A percentile compares a stretch with the other conserved stretches of the same genome.
These are phyloP conservation scores for Microctonus hyperodae DNA, from an alignment of 2,888 invertebrate species.

Conservation along the genomic window DNA sequence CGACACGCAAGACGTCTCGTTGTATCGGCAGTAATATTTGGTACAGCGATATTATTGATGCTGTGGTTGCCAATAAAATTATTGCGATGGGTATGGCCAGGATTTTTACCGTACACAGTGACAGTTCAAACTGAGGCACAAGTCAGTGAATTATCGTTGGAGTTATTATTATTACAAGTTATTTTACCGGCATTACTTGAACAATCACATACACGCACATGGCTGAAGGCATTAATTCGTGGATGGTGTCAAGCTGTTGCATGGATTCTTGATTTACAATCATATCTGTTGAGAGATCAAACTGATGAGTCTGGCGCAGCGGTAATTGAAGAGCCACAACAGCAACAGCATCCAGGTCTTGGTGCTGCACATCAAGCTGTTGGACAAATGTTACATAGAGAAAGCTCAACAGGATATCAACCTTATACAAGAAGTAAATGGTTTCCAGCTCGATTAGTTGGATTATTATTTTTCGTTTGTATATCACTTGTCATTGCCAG, in stretches of 20 bases:
- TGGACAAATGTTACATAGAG: slow-evolving; percentile 76
- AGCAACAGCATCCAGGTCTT: slow-evolving; percentile 61
- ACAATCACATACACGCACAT: slow-evolving; percentile 93
- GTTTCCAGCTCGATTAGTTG: slow-evolving; percentile 76
- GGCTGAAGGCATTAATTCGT: slow-evolving; percentile 89
- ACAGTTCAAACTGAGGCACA: slow-evolving; percentile 83
- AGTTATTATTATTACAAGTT: slow-evolving; percentile 89
- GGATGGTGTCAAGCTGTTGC: slow-evolving; percentile 88
- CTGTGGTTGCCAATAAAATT: slow-evolving; percentile 93
- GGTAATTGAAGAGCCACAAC: slow-evolving; percentile 56
- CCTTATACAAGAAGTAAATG: slow-evolving; percentile 87
- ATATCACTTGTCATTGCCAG: slow-evolving; percentile 85
- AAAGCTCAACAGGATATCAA: slow-evolving; percentile 80
- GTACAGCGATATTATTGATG: slow-evolving; percentile 94
- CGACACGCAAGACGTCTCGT: slow-evolving; percentile 89
- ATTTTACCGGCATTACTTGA: slow-evolving; percentile 95
- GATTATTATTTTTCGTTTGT: slow-evolving; percentile 80
- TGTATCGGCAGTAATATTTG: slow-evolving; percentile 94
- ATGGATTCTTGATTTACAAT: slow-evolving; percentile 84
- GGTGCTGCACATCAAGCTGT: slow-evolving; percentile 91
- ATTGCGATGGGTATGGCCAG: slow-evolving; percentile 80
- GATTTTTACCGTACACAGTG: slow-evolving; percentile 95
- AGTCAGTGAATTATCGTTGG: slow-evolving; percentile 90
- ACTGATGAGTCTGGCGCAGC: slow-evolving; percentile 57
- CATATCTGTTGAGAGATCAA: slow-evolving; percentile 85